Evolutionary conservation across 2,113 vertebrate species (phyloP), one percentile per base, ranked within the genome.

Genomic region (Atrichornis clamosus): DNA sequence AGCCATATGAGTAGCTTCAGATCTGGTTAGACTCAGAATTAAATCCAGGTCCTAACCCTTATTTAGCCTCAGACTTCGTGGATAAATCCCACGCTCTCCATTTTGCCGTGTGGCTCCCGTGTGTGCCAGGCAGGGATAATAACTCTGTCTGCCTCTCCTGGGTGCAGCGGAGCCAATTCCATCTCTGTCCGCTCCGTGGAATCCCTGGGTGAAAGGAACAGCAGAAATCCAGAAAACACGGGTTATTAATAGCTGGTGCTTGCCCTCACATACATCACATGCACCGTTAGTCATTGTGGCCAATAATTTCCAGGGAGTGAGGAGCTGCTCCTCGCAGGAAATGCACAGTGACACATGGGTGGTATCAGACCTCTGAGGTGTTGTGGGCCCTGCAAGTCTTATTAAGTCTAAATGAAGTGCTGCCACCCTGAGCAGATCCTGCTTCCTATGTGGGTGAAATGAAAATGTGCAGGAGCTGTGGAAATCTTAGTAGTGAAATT

Each of bases 191-290:
- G 79, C 56, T 88, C 85, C 6, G 20, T 89, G 92, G 87, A 96
- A 96, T 90, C 87, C 92, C 88, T 86, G 84, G 93, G 70, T 95
- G 93, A 88, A 88, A 86, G 64, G 83, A 92, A 81, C 64, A 88
- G 47, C 79, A 93, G 79, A 93, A 96, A 90, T 92, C 27, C 49
- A 56, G 79, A 80, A 97, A 95, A 70, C 79, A 63, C 12, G 30
- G 68, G 68, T 96, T 97, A 94, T 96, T 96, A 96, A 96, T 95
- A 94, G 79, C 80, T 67, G 79, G 56, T 89, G 72, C 85, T 90
- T 88, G 90, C 88, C 90, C 93, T 94, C 78, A 67, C 49, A 42
- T 93, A 93, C 90, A 86, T 96, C 90, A 92, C 68, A 72, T 73
- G 85, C 64, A 69, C 77, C 4, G n/a, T 89, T 96, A 89, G 86